Evolutionary conservation across 2,113 vertebrate genomes (phyloP).

Genomic region (Pandion haliaetus): DNA sequence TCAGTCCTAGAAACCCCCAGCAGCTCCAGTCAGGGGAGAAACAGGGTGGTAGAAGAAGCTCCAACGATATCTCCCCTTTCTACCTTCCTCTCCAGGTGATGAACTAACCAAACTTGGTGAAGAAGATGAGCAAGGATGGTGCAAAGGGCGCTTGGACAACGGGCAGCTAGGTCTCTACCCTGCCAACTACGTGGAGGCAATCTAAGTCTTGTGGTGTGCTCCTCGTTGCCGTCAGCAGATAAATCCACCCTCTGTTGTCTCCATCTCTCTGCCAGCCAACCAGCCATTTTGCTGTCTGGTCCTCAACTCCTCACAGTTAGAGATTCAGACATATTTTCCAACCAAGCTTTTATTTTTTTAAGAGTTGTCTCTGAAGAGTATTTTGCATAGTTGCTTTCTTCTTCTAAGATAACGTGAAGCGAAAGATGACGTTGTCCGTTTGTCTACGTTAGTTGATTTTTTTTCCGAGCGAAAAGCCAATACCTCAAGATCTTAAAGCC

Average conservation of each 20-base stretch:
- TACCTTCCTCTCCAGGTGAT: constrained; percentile 79
- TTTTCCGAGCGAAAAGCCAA: constrained; percentile 37
- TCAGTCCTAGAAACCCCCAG: neutral
- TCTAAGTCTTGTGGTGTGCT: constrained; percentile 77
- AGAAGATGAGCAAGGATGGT: constrained; percentile 98
- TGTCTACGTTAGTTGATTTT: constrained; percentile 13
- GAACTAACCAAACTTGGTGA: constrained; percentile 95
- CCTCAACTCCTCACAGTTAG: constrained; percentile 69
- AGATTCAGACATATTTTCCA: constrained; percentile 84
- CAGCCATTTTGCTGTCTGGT: constrained; percentile 57
- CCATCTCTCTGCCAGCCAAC: constrained; percentile 66
- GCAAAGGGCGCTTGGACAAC: constrained; percentile 94
- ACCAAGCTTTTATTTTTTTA: constrained; percentile 86
- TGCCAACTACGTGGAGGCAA: constrained; percentile 96
- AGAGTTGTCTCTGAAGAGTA: constrained; percentile 74
- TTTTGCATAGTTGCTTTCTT: constrained; percentile 71
- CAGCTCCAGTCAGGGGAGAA: neutral
- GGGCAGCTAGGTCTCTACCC: constrained; percentile 95
- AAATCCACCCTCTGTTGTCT: constrained; percentile 41
- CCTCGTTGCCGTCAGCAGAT: constrained; percentile 46
- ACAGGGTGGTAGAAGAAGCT: neutral
- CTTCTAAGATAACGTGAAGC: constrained; percentile 42
- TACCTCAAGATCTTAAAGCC: constrained; percentile 69
- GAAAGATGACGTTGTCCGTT: constrained; percentile 24
- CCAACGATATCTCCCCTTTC: neutral